Conservation (phyloP, 2,797 vertebrate species). For the Sorex maritimensis region DNA sequence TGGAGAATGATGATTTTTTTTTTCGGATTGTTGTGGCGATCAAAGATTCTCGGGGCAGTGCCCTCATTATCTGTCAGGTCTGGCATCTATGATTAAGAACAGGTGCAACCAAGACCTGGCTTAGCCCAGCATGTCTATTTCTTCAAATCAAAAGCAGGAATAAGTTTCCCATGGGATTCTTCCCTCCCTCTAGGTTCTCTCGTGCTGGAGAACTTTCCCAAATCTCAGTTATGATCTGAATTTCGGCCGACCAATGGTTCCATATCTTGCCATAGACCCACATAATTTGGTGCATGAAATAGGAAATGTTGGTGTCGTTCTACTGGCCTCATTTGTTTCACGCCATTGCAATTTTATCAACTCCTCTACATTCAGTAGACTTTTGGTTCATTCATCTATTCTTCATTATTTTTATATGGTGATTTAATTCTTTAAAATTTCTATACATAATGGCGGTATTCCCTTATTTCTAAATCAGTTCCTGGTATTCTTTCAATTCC, state of each 20-base stretch:
- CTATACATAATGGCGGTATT: background rate
- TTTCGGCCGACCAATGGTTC: conserved; percentile 68
- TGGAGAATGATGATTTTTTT: background rate
- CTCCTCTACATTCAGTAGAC: background rate
- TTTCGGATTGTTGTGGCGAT: background rate
- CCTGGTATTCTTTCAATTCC: background rate
- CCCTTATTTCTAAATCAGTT: conserved; percentile 46
- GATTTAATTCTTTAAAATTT: conserved; percentile 47
- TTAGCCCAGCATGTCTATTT: conserved; percentile 5
- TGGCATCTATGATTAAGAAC: conserved; percentile 69
- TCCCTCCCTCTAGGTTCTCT: conserved; percentile 17
- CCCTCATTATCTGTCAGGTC: conserved; percentile 71
- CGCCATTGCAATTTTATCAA: conserved; percentile 65
- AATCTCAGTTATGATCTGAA: conserved; percentile 51
- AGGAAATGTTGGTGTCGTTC: conserved; percentile 68
- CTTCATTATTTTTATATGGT: conserved; percentile 59
- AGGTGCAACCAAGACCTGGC: conserved; percentile 29
- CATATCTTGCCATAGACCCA: conserved; percentile 65
- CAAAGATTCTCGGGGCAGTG: conserved; percentile 62
- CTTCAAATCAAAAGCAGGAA: conserved; percentile 68
- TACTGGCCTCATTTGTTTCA: background rate
- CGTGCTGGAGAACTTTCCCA: conserved; percentile 7
- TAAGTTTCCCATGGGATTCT: background rate
- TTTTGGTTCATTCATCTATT: background rate
- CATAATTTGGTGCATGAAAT: conserved; percentile 26